These are phyloP conservation scores for Glandiceps talaboti DNA, from an alignment of 53 echinoderm and acorn worm genomes.

Conservation along the genomic window DNA sequence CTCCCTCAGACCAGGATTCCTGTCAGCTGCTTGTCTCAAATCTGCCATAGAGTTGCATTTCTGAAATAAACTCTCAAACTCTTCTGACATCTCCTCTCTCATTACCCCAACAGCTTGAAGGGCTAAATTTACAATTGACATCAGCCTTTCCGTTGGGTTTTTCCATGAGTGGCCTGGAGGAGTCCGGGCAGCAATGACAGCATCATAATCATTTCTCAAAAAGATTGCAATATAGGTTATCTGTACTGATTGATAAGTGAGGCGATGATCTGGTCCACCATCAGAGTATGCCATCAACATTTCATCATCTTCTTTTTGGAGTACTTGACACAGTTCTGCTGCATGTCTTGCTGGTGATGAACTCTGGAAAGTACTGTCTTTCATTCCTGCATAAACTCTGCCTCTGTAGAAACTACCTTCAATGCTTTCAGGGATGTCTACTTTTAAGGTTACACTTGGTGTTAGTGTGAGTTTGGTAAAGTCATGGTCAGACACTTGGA, in stretches of 20 bases:
- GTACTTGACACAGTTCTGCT: conserved; percentile 6
- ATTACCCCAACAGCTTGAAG: conserved; percentile 9
- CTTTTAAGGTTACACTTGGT: conserved; percentile 3
- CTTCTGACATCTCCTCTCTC: neutral
- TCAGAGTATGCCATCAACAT: conserved; percentile 7
- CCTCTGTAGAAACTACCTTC: conserved; percentile 4
- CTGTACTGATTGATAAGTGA: conserved; percentile 12
- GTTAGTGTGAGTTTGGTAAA: conserved; percentile 11
- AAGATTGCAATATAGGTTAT: conserved; percentile 1
- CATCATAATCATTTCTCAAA: neutral
- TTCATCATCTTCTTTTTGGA: neutral
- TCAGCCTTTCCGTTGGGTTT: conserved; percentile 14
- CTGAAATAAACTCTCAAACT: neutral
- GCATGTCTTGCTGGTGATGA: conserved; percentile 9
- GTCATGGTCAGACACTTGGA: conserved; percentile 18
- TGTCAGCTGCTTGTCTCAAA: neutral
- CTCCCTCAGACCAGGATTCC: neutral
- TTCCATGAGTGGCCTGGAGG: conserved; percentile 16
- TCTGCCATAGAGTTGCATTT: neutral
- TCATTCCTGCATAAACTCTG: neutral
- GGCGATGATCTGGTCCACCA: conserved; percentile 16
- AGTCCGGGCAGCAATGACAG: neutral
- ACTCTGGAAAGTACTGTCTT: conserved; percentile 11
- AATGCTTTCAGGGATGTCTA: conserved; percentile 11
- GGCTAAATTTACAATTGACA: conserved; percentile 6